A percentile compares a stretch with the other conserved stretches of the same genome.
These are phyloP conservation scores for Thaumatotibia leucotreta DNA, from an alignment of 1,140 invertebrate species.

Conservation along the genomic window DNA sequence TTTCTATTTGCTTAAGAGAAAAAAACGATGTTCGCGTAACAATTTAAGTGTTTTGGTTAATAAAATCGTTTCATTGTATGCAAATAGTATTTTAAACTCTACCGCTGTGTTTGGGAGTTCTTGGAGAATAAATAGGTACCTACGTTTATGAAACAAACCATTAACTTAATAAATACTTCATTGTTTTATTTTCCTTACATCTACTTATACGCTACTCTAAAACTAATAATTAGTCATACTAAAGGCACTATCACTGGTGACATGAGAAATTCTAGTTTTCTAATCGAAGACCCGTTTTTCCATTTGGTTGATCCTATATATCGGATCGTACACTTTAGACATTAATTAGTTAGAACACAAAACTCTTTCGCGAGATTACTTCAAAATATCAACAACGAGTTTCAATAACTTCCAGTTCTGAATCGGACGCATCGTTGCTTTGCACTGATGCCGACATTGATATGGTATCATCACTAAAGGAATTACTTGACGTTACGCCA, in stretches of 20 bases:
- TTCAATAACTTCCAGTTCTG: conserved; percentile 36
- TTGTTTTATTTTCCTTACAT: neutral
- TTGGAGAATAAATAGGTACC: too few species aligned
- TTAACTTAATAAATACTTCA: neutral
- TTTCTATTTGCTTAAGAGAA: conserved; percentile 17
- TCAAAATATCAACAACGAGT: conserved; percentile 33
- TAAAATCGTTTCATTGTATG: too few species aligned
- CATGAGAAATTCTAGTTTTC: neutral
- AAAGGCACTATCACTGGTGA: neutral
- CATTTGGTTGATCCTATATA: neutral
- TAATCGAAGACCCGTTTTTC: conserved; percentile 6
- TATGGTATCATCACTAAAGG: neutral
- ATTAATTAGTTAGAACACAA: neutral
- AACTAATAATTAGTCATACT: neutral
- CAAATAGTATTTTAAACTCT: too few species aligned
- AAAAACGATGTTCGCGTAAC: conserved; percentile 20
- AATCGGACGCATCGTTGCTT: neutral
- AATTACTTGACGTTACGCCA: neutral
- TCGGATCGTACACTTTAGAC: neutral
- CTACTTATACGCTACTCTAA: neutral
- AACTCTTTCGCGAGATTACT: conserved; percentile 1
- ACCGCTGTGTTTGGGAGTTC: too few species aligned
- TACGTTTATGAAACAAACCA: too few species aligned
- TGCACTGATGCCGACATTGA: neutral
- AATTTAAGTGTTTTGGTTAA: neutral